Percentiles rank a stretch among this genome's conserved stretches.
phyloP scores from a whole-genome alignment of 2,888 invertebrate genomes.

The Pseudococcus jackbeardsleyi region DNA sequence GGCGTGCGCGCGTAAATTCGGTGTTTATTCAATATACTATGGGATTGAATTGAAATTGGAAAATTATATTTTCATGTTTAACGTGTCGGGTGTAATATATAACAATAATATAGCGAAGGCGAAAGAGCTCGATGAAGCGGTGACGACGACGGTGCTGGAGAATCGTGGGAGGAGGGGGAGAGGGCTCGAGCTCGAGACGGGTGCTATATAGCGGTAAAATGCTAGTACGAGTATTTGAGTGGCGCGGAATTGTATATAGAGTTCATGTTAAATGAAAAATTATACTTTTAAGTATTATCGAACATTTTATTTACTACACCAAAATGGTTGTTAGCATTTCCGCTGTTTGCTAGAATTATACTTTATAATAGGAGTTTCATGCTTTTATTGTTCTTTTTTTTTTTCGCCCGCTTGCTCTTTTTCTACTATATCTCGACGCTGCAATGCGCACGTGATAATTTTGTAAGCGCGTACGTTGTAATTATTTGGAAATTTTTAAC shows the following conservation, averaged over 20 bases:
- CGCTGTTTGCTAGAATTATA: constrained; percentile 51
- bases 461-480: constrained; percentile 46
- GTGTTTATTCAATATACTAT: constrained; percentile 23
- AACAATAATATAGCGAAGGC: background rate
- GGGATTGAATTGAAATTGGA: constrained; percentile 35
- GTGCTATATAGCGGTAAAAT: background rate
- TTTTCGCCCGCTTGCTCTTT: background rate
- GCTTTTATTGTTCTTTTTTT: constrained; percentile 50
- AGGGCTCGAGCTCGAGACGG: background rate
- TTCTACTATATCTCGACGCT: background rate
- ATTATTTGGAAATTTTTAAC: constrained; percentile 52
- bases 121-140: background rate
- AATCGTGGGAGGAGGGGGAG: background rate
- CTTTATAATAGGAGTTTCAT: constrained; percentile 45
- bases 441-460: constrained; percentile 22
- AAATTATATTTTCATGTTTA: constrained; percentile 46
- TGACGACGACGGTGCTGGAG: background rate
- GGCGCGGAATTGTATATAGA: background rate
- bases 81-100: constrained; percentile 31
- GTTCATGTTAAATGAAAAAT: constrained; percentile 50
- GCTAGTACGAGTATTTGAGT: background rate
- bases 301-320: constrained; percentile 50
- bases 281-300: constrained; percentile 50
- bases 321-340: constrained; percentile 43
- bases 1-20: constrained; percentile 40